Evolutionary conservation across 2,113 vertebrate species (phyloP), one percentile per base, ranked within the genome.

Genomic region (Carollia perspicillata): DNA sequence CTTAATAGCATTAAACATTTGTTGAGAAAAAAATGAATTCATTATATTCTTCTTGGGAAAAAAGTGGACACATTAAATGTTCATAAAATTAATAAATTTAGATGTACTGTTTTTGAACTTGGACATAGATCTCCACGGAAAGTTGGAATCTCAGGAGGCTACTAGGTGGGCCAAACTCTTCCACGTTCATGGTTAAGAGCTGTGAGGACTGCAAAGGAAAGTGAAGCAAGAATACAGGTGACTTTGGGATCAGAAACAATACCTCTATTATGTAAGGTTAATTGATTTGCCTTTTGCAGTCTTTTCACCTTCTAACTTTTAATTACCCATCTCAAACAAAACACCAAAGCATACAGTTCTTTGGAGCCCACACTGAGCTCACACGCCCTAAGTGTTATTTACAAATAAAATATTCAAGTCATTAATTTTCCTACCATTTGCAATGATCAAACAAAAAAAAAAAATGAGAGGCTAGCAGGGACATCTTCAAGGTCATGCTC

Each of bases 401-500:
- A 69, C 74, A 89, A 94, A 94, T 53, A 84, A 95, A 94, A 94
- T 78, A 92, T 58, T 81, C 77, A 40, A 88, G 93, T 69, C 93
- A 97, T 93, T 90, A 85, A 92, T 90, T 97, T 95, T 72, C 77
- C 68, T 87, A 95, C 80, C 30, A 26, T 72, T 90, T 84, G 51
- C 49, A 93, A 87, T 8, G 53, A 95, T 88, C 3, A 89, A 89
- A 26, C 79, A 60, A 87, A 66, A 44, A 9, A n/a, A 40, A 26
- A 44, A 18, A 40, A 28, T 26, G 42, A 81, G 10, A 95, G 74
- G 3, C 20, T 30, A 5, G 77, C 30, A 81, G 37, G 35, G 33
- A 85, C 28, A 13, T 20, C n/a, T 95, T 91, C 88, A 97, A 97
- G 97, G 96, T 96, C 95, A 85, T 35, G 65, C 55, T 96, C 94